Conservation (phyloP, 2,888 invertebrate genomes). For the Cecidostiba fungosa region DNA sequence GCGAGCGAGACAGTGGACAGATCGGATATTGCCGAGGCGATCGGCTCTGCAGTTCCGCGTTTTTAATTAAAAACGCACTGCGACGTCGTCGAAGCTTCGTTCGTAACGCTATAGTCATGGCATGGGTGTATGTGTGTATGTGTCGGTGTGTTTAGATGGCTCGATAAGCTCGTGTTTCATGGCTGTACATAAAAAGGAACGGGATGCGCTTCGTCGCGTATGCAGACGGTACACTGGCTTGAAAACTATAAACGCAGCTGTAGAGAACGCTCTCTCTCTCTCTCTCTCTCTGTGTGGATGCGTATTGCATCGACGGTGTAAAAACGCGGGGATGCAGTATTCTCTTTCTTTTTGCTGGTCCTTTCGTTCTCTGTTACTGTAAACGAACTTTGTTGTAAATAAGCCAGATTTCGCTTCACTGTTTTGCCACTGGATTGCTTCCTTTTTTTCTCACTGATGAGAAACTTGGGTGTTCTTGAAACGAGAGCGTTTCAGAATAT, state of each 20-base stretch:
- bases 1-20: background rate
- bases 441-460: background rate
- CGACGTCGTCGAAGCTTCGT: background rate
- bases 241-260: conserved; percentile 11
- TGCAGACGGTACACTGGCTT: background rate
- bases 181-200: background rate
- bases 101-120: background rate
- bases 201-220: background rate
- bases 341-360: background rate
- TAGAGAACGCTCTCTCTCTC: background rate
- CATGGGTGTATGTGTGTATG: background rate
- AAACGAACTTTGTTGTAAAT: conserved; percentile 1
- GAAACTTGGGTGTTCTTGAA: background rate
- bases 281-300: background rate
- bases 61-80: conserved; percentile 52
- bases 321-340: background rate
- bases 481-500: background rate
- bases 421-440: background rate
- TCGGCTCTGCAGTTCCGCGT: conserved; percentile 16
- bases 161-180: background rate
- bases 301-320: background rate
- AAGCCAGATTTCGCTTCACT: background rate
- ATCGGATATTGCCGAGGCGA: conserved; percentile 37
- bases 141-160: background rate
- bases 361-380: background rate